Evolutionary conservation across 1,140 invertebrate genomes (phyloP).

Genomic region (Ephestia elutella): DNA sequence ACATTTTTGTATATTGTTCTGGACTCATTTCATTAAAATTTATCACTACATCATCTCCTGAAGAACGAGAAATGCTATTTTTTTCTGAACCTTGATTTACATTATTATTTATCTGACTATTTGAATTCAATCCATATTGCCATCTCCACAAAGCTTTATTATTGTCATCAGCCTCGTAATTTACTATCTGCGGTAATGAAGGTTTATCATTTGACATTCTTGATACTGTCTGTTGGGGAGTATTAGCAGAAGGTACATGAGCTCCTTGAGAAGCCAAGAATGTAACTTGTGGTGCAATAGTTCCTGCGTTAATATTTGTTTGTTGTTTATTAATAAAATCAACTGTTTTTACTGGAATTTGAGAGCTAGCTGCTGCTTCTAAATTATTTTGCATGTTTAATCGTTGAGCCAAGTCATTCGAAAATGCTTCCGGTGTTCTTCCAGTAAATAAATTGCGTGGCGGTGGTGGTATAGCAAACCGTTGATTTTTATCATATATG

Average conservation of each 20-base stretch:
- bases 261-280: constrained; percentile 67
- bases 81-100: constrained; percentile 43
- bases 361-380: constrained; percentile 37
- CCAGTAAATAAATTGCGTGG: constrained; percentile 59
- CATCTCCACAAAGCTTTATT: constrained; percentile 60
- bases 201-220: constrained; percentile 47
- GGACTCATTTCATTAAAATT: constrained; percentile 65
- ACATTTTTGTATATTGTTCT: constrained; percentile 56
- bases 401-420: constrained; percentile 45
- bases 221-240: constrained; percentile 32
- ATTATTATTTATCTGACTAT: constrained; percentile 15
- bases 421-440: constrained; percentile 64
- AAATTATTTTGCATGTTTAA: constrained; percentile 45
- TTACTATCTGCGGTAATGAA: constrained; percentile 54
- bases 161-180: constrained; percentile 57
- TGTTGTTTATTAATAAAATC: constrained; percentile 42
- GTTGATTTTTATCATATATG: constrained; percentile 26
- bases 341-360: constrained; percentile 38
- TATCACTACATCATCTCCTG: constrained; percentile 57
- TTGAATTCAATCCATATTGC: constrained; percentile 58
- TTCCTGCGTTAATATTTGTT: constrained; percentile 28
- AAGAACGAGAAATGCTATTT: constrained; percentile 64
- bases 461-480: constrained; percentile 29
- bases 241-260: constrained; percentile 44
- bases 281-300: constrained; percentile 64